Conservation (phyloP, 2,797 vertebrate genomes). For the Neopelma chrysocephalum region DNA sequence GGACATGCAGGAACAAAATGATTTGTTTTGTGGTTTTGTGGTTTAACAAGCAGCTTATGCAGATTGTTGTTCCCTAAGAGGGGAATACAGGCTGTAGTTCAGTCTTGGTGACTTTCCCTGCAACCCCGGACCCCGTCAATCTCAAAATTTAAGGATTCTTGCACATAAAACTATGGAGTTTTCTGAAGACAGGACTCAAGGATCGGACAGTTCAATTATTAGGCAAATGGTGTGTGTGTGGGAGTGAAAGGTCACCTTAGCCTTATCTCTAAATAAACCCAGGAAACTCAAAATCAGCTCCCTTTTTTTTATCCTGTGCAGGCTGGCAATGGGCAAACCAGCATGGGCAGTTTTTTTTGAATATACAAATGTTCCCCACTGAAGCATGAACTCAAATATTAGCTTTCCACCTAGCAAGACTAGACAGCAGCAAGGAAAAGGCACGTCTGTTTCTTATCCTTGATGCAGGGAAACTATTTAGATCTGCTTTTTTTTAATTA, state of each 20-base stretch:
- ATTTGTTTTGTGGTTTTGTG: not conserved
- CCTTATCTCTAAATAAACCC: constrained; percentile 58
- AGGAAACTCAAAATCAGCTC: constrained; percentile 28
- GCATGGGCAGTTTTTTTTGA: not conserved
- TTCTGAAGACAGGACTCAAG: not conserved
- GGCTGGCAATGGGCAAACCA: not conserved
- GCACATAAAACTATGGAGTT: not conserved
- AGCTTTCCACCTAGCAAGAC: constrained; percentile 74
- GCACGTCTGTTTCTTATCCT: constrained; percentile 74
- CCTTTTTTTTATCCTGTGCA: not conserved
- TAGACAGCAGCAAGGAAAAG: constrained; percentile 70
- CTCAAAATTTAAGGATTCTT: not conserved
- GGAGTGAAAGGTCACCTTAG: constrained; percentile 54
- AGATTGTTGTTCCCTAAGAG: not conserved
- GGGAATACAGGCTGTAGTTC: not conserved
- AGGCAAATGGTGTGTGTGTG: not conserved
- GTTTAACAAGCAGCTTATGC: not conserved
- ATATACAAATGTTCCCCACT: constrained; percentile 69
- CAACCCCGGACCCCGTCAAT: rapidly evolving
- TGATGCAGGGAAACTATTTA: constrained; percentile 75
- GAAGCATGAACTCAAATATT: constrained; percentile 81
- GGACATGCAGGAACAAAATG: not conserved
- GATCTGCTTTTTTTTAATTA: constrained; percentile 20
- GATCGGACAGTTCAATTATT: not conserved
- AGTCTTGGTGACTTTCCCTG: not conserved